A percentile compares a stretch with the other conserved stretches of the same genome.
phyloP scores from a whole-genome alignment of 2,113 vertebrate genomes.

The Chloebia gouldiae region DNA sequence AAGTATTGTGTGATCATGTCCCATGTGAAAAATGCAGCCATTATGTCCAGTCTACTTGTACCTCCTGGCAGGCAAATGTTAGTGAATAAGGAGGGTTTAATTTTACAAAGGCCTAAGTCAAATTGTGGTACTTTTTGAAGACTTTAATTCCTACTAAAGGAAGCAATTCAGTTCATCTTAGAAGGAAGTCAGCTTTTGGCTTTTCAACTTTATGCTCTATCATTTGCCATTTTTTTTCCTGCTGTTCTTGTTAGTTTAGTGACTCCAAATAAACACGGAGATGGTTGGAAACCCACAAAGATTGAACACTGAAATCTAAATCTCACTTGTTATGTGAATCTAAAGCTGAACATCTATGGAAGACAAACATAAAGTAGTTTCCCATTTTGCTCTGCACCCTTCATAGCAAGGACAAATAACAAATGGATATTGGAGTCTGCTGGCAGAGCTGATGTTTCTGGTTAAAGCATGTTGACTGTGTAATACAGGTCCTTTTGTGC shows the following conservation, averaged over 20 bases:
- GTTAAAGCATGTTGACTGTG: background rate
- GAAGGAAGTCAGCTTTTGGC: background rate
- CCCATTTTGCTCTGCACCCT: background rate
- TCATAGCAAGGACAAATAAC: background rate
- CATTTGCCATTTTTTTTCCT: background rate
- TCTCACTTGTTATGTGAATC: background rate
- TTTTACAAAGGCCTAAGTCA: background rate
- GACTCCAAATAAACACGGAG: background rate
- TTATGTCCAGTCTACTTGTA: background rate
- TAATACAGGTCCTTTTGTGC: background rate
- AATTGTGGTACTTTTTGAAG: background rate
- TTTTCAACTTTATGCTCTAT: background rate
- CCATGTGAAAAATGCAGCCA: fast-evolving
- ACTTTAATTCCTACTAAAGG: background rate
- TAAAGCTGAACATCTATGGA: background rate
- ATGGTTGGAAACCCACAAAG: background rate
- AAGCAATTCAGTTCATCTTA: background rate
- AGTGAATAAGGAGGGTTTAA: background rate
- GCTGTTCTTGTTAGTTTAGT: background rate
- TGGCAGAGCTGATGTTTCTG: background rate
- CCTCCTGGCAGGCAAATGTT: background rate
- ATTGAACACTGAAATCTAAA: background rate
- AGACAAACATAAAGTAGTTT: background rate
- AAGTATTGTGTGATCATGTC: background rate
- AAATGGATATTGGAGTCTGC: background rate